Evolutionary conservation across 2,797 vertebrate genomes (phyloP).

Genomic region (Alca torda): DNA sequence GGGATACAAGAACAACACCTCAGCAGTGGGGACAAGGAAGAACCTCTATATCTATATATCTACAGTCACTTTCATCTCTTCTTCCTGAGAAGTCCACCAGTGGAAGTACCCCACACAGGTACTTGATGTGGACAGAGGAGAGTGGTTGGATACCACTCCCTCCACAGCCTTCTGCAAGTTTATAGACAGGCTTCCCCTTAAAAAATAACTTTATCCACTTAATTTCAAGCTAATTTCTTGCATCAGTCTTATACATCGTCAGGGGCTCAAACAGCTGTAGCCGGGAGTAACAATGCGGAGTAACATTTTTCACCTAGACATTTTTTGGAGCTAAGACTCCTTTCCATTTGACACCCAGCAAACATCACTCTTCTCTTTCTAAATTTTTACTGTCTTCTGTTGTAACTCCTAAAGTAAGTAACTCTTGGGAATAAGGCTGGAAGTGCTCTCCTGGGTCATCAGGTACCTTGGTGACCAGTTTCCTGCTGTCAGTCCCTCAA

Average conservation of each 20-base stretch:
- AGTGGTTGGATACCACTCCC: background rate
- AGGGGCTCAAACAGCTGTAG: background rate
- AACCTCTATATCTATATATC: background rate
- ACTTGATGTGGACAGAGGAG: background rate
- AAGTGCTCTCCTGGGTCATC: background rate
- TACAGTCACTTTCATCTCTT: background rate
- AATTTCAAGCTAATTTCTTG: background rate
- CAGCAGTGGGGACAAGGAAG: background rate
- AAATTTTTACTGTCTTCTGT: background rate
- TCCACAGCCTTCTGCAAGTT: background rate
- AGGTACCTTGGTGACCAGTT: background rate
- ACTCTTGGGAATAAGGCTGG: background rate
- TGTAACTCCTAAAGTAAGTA: background rate
- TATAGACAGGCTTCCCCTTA: background rate
- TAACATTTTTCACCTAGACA: background rate
- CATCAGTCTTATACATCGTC: background rate
- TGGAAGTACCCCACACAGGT: background rate
- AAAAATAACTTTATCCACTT: background rate
- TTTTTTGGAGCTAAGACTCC: background rate
- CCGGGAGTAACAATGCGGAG: background rate
- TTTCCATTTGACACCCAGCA: background rate
- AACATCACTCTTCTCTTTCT: background rate
- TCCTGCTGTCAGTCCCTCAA: background rate
- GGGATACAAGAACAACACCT: background rate
- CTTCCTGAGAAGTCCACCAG: background rate